Conservation (phyloP, 2,113 vertebrate species). For the Callipepla californica region DNA sequence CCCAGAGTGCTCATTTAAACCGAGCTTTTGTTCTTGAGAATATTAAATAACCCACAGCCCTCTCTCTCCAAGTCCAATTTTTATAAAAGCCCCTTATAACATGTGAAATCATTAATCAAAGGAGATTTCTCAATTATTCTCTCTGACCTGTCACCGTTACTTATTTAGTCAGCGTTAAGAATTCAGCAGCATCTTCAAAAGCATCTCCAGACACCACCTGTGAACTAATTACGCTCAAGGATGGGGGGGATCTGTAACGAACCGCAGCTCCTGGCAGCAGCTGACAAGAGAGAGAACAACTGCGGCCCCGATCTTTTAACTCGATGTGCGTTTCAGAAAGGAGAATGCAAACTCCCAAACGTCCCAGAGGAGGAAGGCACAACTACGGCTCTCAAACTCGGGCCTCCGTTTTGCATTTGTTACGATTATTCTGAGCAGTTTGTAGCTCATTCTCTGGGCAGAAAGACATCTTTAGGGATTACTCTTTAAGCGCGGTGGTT, state of each 20-base stretch:
- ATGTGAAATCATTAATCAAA: slow-evolving; percentile 43
- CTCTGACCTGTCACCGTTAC: slow-evolving; percentile 18
- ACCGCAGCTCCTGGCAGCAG: not conserved
- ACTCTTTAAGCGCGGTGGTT: not conserved
- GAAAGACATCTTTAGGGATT: not conserved
- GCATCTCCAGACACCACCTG: slow-evolving; percentile 6
- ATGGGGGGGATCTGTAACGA: not conserved
- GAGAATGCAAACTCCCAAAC: not conserved
- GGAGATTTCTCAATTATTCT: slow-evolving; percentile 36
- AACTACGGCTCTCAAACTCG: accelerated
- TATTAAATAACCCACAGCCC: slow-evolving; percentile 5
- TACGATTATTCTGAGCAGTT: not conserved
- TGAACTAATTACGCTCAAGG: slow-evolving; percentile 1
- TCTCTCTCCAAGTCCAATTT: not conserved
- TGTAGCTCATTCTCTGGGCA: not conserved
- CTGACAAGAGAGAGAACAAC: not conserved
- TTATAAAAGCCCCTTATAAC: not conserved
- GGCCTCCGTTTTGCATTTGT: accelerated
- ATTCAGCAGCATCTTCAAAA: slow-evolving; percentile 58
- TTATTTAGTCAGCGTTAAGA: slow-evolving; percentile 45
- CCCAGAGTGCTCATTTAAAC: not conserved
- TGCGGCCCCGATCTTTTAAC: not conserved
- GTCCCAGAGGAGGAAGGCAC: not conserved
- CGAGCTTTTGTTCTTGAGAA: not conserved
- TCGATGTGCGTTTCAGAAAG: not conserved